Base-by-base conservation (phyloP, 2,888 invertebrate genomes). In the Eupithecia exiguata region DNA sequence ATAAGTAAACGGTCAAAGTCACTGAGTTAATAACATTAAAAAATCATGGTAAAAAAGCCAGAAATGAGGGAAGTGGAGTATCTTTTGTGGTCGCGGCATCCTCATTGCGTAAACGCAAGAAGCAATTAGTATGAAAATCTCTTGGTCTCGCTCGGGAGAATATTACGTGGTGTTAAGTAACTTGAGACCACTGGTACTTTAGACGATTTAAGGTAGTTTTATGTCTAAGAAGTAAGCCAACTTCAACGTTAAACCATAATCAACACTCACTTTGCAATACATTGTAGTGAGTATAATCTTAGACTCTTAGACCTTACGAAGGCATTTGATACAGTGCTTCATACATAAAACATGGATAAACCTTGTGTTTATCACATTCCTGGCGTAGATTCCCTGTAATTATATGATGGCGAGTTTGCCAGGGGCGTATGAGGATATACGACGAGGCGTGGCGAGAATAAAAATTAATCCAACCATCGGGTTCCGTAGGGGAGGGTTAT, bases 101-200 rank as follows among this genome's bases (percentile, higher is more conserved):
- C 86, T 85, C 84, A 81, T 90, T 89, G 84, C 84, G 82, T 81
- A 85, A 90, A 83, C 84, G 82, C 81, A 85, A 90, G 84, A 84
- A 87, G 88, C 81, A 87, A 91, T 91, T 91, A 88, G 86, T 87
- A 89, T 89, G 86, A 87, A 88, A 84, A 89, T 87, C 79, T 85
- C 84, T 66, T 79, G 85, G 88, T 89, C 86, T 87, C 87, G 89
- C 89, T 87, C 84, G 79, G 82, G 77, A 79, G 81, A 84, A 82
- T 86, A 84, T 80, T 80, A 80, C 76, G 78, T 78, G 74, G 77
- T 58, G 78, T 81, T 81, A 76, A 77, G 76, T 79, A 81, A 80
- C 78, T 80, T 76, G 78, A 78, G 75, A 77, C 74, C 71, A 67
- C 74, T 78, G 70, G 74, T 75, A 74, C 72, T 77, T 79, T 78